A percentile compares a stretch with the other conserved stretches of the same genome.
These are phyloP conservation scores for Axis porcinus DNA, from an alignment of 2,113 vertebrate species.

Conservation along the genomic window DNA sequence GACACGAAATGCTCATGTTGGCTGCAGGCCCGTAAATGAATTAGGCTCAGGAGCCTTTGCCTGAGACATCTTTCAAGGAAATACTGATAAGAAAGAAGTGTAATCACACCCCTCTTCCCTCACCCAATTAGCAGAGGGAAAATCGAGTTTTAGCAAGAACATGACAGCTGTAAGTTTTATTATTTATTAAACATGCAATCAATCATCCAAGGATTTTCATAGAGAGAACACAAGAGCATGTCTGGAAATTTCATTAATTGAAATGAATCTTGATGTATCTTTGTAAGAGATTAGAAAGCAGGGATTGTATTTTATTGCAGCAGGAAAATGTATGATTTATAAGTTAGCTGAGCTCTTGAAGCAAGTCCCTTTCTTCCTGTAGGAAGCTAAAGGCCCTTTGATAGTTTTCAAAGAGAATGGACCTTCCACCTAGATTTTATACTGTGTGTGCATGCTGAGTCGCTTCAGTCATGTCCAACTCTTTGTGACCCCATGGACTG, in stretches of 20 bases:
- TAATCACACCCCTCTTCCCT: constrained; percentile 6
- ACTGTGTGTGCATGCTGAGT: not conserved
- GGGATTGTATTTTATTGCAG: not conserved
- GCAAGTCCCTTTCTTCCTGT: not conserved
- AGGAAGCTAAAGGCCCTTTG: not conserved
- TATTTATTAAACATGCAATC: constrained; percentile 26
- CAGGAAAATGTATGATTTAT: not conserved
- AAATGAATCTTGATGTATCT: not conserved
- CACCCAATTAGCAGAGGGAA: not conserved
- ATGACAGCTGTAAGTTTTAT: not conserved
- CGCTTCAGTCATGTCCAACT: not conserved
- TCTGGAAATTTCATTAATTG: constrained; percentile 3
- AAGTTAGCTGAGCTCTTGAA: not conserved
- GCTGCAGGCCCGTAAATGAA: not conserved
- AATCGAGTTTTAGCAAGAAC: constrained; percentile 10
- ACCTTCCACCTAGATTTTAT: not conserved
- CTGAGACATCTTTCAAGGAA: constrained; percentile 35
- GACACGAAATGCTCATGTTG: not conserved
- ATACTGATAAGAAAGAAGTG: not conserved
- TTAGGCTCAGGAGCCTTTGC: not conserved
- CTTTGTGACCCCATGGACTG: not conserved
- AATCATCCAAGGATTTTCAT: constrained; percentile 11
- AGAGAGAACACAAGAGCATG: constrained; percentile 20
- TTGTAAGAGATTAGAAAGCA: not conserved
- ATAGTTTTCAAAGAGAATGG: not conserved